Conservation (phyloP, 1,140 invertebrate species). For the Drosophila murphyi region DNA sequence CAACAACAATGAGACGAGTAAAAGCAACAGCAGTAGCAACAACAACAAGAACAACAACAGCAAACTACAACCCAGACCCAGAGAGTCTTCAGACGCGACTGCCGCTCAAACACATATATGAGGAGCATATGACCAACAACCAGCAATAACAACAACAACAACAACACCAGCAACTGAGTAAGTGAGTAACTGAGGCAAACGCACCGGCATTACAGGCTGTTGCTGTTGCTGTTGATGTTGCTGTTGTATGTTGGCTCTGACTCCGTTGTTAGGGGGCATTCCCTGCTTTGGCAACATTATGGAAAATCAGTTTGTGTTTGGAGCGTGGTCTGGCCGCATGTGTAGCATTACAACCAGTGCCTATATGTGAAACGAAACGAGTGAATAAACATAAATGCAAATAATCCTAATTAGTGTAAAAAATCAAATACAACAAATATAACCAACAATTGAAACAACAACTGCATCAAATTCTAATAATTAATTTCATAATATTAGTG, state of each 20-base stretch:
- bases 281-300: conserved; percentile 74
- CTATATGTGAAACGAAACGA: conserved; percentile 14
- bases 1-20: conserved; percentile 29
- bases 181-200: conserved; percentile 48
- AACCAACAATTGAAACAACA: background rate
- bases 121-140: conserved; percentile 44
- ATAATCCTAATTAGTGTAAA: conserved; percentile 16
- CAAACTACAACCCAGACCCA: conserved; percentile 54
- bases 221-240: conserved; percentile 62
- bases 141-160: conserved; percentile 17
- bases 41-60: background rate
- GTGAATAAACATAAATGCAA: conserved; percentile 19
- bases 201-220: conserved; percentile 77
- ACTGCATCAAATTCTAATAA: background rate
- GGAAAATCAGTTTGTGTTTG: conserved; percentile 81
- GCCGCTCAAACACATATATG: conserved; percentile 18
- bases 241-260: conserved; percentile 44
- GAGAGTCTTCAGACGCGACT: conserved; percentile 61
- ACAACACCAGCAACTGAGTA: background rate
- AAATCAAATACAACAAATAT: background rate
- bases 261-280: conserved; percentile 73
- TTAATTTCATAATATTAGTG: background rate
- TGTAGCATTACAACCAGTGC: conserved; percentile 15
- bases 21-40: conserved; percentile 49
- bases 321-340: conserved; percentile 60